A percentile compares a stretch with the other conserved stretches of the same genome.
phyloP scores from a whole-genome alignment of 2,113 vertebrate genomes.

The Pachypanchax playfairii region DNA sequence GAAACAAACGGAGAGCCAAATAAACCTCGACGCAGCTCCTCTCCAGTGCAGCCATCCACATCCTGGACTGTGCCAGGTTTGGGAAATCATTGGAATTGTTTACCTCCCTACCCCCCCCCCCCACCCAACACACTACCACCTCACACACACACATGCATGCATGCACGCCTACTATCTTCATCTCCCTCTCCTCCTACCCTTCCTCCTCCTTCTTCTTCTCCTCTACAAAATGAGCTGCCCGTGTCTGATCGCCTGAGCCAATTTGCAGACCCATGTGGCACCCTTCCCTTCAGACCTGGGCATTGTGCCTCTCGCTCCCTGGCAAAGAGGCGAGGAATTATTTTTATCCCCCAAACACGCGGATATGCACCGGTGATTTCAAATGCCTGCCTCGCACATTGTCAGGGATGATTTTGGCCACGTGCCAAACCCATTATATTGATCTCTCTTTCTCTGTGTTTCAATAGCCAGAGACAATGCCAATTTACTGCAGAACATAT shows the following conservation, averaged over 20 bases:
- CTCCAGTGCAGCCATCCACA: conserved; percentile 79
- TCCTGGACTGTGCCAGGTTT: conserved; percentile 76
- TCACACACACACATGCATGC: conserved; percentile 18
- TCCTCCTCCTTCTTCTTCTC: conserved; percentile 62
- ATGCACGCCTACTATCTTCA: conserved; percentile 53
- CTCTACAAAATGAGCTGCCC: conserved; percentile 80
- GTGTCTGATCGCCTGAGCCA: conserved; percentile 83
- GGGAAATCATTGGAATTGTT: conserved; percentile 79
- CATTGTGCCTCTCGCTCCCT: conserved; percentile 81
- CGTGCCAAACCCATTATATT: conserved; percentile 85
- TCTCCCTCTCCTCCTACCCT: conserved; percentile 31
- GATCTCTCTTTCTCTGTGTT: conserved; percentile 84
- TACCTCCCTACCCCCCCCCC: conserved; percentile 35
- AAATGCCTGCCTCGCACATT: conserved; percentile 81
- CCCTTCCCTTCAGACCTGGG: conserved; percentile 83
- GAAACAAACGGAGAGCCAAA: conserved; percentile 74
- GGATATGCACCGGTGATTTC: conserved; percentile 82
- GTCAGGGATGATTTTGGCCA: conserved; percentile 81
- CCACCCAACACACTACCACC: neutral
- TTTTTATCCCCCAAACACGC: conserved; percentile 81
- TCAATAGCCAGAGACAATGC: conserved; percentile 82
- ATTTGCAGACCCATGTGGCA: conserved; percentile 84
- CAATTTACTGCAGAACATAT: conserved; percentile 82
- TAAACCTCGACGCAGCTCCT: conserved; percentile 71
- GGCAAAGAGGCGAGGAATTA: conserved; percentile 82